Evolutionary conservation across 2,888 invertebrate species (phyloP).

Genomic region (Apantesis nais): DNA sequence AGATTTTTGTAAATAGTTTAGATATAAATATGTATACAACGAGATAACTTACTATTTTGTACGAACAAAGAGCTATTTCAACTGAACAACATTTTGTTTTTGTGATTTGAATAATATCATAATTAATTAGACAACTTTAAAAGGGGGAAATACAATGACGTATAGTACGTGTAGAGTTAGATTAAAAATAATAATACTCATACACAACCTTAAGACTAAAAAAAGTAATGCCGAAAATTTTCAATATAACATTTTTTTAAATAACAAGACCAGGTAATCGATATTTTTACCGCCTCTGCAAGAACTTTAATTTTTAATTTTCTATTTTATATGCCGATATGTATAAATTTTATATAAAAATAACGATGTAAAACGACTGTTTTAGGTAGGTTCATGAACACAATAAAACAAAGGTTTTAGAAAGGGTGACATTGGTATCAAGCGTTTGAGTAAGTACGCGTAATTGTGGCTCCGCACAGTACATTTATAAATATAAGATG

Average conservation of each 20-base stretch:
- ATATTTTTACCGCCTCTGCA: no score
- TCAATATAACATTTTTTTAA: no score
- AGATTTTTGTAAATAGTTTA: background rate
- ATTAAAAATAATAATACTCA: background rate
- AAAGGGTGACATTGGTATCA: no score
- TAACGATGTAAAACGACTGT: background rate
- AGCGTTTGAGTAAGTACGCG: no score
- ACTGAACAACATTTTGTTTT: background rate
- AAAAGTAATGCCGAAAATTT: no score
- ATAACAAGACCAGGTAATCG: no score
- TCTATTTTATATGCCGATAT: background rate
- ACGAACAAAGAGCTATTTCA: background rate
- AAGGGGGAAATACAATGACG: background rate
- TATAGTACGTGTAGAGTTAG: background rate
- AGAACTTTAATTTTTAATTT: no score
- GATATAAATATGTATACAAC: background rate
- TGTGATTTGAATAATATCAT: background rate
- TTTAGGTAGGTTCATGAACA: background rate
- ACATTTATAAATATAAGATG: no score
- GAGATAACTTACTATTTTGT: background rate
- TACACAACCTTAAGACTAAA: background rate
- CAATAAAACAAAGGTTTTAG: background rate
- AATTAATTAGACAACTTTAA: background rate
- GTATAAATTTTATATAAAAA: background rate
- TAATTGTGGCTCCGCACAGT: no score